These are phyloP conservation scores for Mesoclemmys tuberculata DNA, from an alignment of 2,113 vertebrate species.

Conservation along the genomic window DNA sequence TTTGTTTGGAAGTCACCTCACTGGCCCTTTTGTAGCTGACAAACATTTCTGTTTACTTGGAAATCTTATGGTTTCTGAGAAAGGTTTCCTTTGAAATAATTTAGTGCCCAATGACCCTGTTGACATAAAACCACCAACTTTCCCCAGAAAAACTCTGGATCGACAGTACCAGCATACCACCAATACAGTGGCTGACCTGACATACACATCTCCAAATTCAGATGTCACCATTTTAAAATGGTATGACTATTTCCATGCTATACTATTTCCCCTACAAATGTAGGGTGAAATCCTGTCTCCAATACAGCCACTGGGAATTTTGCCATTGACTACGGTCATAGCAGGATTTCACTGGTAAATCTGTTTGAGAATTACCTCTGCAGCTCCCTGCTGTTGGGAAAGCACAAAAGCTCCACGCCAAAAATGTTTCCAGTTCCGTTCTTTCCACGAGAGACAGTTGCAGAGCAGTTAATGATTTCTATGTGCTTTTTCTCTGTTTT, in stretches of 20 bases:
- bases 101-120: background rate
- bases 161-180: background rate
- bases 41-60: background rate
- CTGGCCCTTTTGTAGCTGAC: background rate
- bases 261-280: background rate
- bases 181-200: background rate
- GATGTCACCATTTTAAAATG: background rate
- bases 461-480: background rate
- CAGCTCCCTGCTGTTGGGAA: background rate
- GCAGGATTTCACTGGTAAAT: background rate
- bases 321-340: background rate
- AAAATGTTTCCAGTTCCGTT: rapidly evolving
- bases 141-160: background rate
- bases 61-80: background rate
- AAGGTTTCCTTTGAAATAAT: background rate
- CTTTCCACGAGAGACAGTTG: background rate
- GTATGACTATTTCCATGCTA: background rate
- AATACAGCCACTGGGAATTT: background rate
- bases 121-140: background rate
- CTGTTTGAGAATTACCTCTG: background rate
- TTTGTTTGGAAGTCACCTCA: background rate
- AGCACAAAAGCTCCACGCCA: background rate
- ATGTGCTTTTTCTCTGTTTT: background rate
- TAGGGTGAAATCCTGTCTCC: background rate
- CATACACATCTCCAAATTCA: background rate